Conservation (phyloP, 2,113 vertebrate genomes). For the Vulpes ferrilata region DNA sequence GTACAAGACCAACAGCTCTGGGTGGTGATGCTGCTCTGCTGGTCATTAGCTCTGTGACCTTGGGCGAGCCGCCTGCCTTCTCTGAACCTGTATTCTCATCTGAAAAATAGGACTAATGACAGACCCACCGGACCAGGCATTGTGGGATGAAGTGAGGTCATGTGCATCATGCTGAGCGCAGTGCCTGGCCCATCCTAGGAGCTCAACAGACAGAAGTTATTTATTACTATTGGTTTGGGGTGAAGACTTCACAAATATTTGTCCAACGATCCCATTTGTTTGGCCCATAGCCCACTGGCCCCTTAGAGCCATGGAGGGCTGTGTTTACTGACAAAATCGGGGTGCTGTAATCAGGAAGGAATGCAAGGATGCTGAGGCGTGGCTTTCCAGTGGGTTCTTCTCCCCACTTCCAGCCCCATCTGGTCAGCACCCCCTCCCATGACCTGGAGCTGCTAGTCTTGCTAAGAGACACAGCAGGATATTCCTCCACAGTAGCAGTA, state of each 20-base stretch:
- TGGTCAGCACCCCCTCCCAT: too few relatives aligned
- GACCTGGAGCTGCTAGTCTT: background rate
- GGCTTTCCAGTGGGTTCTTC: background rate
- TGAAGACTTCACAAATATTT: background rate
- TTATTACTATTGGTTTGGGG: background rate
- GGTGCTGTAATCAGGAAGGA: background rate
- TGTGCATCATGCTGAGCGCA: rapidly evolving
- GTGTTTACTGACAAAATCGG: background rate
- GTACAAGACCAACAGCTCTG: too few relatives aligned
- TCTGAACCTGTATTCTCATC: background rate
- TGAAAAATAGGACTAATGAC: background rate
- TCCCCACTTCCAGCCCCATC: too few relatives aligned
- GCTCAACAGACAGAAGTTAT: background rate
- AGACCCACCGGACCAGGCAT: rapidly evolving
- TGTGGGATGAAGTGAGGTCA: background rate
- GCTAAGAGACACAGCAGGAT: background rate
- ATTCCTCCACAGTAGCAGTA: rapidly evolving
- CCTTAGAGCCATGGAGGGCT: background rate
- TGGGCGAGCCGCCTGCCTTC: background rate
- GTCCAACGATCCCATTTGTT: background rate
- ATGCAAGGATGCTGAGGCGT: too few relatives aligned
- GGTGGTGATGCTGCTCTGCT: background rate
- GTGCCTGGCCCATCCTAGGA: background rate
- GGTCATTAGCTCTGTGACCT: background rate
- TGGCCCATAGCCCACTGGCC: background rate